These are phyloP conservation scores for Spisula solida DNA, from an alignment of 2,888 invertebrate genomes.

Conservation along the genomic window DNA sequence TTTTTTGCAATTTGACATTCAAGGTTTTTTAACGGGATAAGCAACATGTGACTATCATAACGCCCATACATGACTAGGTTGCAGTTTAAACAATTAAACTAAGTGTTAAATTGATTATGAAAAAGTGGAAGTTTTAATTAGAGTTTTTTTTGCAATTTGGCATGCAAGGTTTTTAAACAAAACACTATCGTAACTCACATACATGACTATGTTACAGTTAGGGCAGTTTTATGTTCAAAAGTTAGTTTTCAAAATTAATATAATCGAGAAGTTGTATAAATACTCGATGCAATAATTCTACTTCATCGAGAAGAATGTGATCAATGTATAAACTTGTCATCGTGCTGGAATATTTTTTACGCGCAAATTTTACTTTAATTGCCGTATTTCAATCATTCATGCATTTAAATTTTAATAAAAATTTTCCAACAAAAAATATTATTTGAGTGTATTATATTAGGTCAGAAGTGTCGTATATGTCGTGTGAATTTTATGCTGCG, in stretches of 20 bases:
- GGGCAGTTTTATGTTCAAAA: background rate
- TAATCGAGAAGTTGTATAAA: background rate
- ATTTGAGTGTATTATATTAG: background rate
- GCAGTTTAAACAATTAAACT: background rate
- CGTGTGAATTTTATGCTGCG: conserved; percentile 7
- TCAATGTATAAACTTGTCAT: background rate
- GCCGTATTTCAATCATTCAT: conserved; percentile 11
- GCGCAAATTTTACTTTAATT: background rate
- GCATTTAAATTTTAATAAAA: background rate
- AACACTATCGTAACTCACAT: background rate
- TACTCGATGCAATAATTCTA: background rate
- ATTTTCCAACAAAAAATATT: background rate
- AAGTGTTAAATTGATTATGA: background rate
- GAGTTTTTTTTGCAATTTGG: background rate
- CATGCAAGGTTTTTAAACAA: background rate
- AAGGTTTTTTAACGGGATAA: background rate
- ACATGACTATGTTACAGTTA: background rate
- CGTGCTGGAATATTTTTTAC: background rate
- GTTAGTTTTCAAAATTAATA: background rate
- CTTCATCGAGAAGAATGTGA: background rate
- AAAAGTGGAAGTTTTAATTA: too few relatives aligned
- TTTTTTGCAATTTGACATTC: background rate
- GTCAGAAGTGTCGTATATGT: conserved; percentile 1
- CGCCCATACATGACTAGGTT: too few relatives aligned
- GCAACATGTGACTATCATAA: too few relatives aligned